Conservation (phyloP, 2,888 invertebrate species). For the Apomyelois bistriatella region DNA sequence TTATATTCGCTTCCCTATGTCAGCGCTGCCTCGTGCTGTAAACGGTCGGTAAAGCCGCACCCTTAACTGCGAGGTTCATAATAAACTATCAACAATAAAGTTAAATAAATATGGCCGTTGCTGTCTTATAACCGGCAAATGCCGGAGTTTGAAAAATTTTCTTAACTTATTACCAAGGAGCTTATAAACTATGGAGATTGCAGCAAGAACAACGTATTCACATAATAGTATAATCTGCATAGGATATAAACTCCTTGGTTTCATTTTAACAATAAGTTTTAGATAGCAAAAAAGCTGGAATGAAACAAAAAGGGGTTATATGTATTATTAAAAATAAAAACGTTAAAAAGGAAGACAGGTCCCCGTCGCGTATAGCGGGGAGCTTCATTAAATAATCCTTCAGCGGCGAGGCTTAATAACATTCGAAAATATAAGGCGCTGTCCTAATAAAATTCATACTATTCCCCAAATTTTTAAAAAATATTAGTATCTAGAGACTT, state of each 20-base stretch:
- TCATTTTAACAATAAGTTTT: conserved; percentile 27
- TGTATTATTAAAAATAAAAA: conserved; percentile 15
- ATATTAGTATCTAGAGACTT: too few relatives aligned
- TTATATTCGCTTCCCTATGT: background rate
- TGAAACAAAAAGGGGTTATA: conserved; percentile 36
- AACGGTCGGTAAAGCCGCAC: conserved; percentile 37
- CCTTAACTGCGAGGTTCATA: conserved; percentile 56
- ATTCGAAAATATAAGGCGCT: conserved; percentile 1
- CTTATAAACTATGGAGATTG: background rate
- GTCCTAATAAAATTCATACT: background rate
- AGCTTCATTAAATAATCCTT: background rate
- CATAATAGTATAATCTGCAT: background rate
- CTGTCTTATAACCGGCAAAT: conserved; percentile 16
- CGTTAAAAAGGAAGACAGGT: conserved; percentile 26
- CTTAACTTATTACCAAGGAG: background rate
- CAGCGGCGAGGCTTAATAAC: conserved; percentile 8
- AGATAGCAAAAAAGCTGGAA: conserved; percentile 40
- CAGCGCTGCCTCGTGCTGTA: background rate
- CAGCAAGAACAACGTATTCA: background rate
- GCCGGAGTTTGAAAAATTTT: background rate
- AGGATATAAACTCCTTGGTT: conserved; percentile 3
- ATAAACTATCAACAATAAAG: conserved; percentile 40
- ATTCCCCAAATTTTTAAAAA: too few relatives aligned
- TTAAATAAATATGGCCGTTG: conserved; percentile 62
- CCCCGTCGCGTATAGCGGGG: background rate